A percentile compares a stretch with the other conserved stretches of the same genome.
Evolutionary conservation across 2,113 vertebrate genomes (phyloP).

Genomic region (Cacatua alba): DNA sequence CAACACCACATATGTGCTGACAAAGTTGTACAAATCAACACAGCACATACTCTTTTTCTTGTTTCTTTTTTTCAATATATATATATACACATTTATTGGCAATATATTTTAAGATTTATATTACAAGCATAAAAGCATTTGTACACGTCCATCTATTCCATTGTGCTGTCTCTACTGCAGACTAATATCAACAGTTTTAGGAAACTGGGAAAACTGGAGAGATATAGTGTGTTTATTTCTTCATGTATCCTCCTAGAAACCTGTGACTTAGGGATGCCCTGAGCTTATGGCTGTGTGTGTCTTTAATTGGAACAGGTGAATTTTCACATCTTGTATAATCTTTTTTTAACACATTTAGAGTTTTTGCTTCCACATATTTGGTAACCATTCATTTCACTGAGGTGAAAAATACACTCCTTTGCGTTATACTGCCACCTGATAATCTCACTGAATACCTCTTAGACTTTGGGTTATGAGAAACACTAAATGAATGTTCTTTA

Average conservation of each 20-base stretch:
- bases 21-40: neutral
- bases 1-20: neutral
- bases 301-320: neutral
- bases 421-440: accelerated
- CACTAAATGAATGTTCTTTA: neutral
- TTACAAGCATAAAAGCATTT: neutral
- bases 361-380: neutral
- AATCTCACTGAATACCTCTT: neutral
- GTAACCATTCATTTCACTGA: neutral
- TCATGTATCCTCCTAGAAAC: neutral
- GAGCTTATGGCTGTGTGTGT: neutral
- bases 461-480: neutral
- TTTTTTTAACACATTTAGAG: neutral
- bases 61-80: neutral
- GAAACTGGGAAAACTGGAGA: neutral
- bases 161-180: neutral
- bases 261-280: neutral
- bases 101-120: neutral
- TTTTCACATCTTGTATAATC: neutral
- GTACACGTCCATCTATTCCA: neutral
- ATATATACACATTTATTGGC: neutral
- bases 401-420: neutral
- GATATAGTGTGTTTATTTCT: neutral
- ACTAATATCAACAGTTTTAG: neutral
- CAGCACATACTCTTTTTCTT: neutral